Percentiles rank a stretch among this genome's conserved stretches.
Conservation (phyloP, 2,113 vertebrate genomes). For the Urocynchramus pylzowi region DNA sequence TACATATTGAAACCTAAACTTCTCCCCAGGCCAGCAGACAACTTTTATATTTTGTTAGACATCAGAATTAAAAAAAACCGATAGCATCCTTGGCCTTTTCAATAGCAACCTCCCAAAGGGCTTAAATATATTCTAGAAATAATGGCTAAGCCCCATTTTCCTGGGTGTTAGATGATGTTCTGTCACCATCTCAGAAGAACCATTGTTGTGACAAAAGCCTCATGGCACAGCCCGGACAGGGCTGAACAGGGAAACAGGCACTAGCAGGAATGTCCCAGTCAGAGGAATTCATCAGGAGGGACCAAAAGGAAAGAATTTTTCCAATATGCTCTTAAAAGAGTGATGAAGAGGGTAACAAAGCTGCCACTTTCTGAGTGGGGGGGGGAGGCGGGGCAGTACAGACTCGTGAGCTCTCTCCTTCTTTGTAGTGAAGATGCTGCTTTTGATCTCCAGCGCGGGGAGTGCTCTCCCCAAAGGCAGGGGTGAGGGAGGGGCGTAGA, state of each 20-base stretch:
- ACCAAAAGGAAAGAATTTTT: slow-evolving; percentile 27
- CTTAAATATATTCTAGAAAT: slow-evolving; percentile 57
- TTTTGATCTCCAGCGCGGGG: background rate
- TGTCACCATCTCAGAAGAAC: slow-evolving; percentile 56
- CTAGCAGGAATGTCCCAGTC: slow-evolving; percentile 44
- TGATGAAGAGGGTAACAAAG: background rate
- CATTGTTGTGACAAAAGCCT: slow-evolving; percentile 60
- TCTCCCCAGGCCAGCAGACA: background rate
- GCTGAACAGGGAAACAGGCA: slow-evolving; percentile 42
- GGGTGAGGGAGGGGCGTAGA: background rate
- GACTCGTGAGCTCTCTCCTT: background rate
- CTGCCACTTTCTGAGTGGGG: background rate
- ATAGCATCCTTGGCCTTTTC: slow-evolving; percentile 46
- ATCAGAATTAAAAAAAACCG: background rate
- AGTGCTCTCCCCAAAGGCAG: slow-evolving; percentile 22
- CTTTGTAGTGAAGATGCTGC: background rate
- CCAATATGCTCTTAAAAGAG: background rate
- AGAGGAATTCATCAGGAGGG: slow-evolving; percentile 11
- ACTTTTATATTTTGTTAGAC: slow-evolving; percentile 40
- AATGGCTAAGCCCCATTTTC: slow-evolving; percentile 50
- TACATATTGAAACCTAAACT: background rate
- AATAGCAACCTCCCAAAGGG: slow-evolving; percentile 62
- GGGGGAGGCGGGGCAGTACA: fast-evolving
- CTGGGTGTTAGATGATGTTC: slow-evolving; percentile 53
- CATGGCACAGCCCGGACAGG: slow-evolving; percentile 12